Percentiles rank a stretch among this genome's conserved stretches.
These are phyloP conservation scores for Sepioteuthis lessoniana DNA, from an alignment of 2,888 invertebrate genomes.

Conservation along the genomic window DNA sequence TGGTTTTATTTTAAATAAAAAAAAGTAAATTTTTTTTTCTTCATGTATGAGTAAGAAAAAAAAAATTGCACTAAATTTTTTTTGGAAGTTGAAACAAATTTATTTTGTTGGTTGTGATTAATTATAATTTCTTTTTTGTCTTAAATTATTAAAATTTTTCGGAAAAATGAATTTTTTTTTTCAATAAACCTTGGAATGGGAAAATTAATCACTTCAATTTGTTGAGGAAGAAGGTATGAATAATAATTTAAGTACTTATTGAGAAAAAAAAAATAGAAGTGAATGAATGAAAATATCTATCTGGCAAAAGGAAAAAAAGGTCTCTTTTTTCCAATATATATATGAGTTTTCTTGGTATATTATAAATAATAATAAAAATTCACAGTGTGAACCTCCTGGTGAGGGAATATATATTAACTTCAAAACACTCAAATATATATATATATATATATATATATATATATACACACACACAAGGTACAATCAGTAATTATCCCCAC, in stretches of 20 bases:
- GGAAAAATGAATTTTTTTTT: neutral
- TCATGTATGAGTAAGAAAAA: no score
- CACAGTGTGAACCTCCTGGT: no score
- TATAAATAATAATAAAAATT: no score
- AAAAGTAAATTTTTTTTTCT: no score
- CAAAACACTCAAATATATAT: no score
- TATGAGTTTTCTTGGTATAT: neutral
- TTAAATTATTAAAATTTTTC: neutral
- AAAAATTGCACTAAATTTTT: conserved; percentile 11
- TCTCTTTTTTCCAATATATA: neutral
- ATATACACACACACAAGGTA: no score
- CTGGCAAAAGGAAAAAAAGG: neutral
- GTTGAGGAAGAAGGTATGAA: neutral
- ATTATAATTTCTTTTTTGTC: neutral
- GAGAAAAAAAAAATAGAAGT: no score
- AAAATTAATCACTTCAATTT: neutral
- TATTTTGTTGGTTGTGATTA: conserved; percentile 33
- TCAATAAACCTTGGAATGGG: neutral
- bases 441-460: no score
- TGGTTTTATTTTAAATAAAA: no score
- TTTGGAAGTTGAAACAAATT: neutral
- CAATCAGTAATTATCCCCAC: no score
- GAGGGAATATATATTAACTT: neutral
- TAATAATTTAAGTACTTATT: neutral
- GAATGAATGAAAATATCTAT: neutral